Evolutionary conservation across 2,888 invertebrate genomes (phyloP), one percentile per base, ranked within the genome.

Genomic region (Pollenia angustigena): DNA sequence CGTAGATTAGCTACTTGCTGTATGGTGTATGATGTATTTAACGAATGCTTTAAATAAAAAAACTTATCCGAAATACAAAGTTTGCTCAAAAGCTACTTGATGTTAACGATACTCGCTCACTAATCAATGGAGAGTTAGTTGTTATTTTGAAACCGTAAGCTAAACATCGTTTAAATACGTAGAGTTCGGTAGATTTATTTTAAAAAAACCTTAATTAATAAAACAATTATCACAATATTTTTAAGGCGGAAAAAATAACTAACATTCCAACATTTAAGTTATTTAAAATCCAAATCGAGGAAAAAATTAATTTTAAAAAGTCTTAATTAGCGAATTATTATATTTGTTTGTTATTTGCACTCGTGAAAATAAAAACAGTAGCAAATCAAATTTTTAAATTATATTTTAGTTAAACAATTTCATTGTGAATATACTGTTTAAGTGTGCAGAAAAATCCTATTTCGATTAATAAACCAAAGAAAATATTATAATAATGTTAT

Each of bases 91-190:
- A 68, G 75, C 75, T 46, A 16, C 18, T 75, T 62, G 62, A 4
- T 48, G 10, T 69, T 50, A 48, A 56, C 62, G 16, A 44, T 75
- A 60, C 48, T 69, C 52, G 46, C 69, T 76, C 76, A 62, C 62
- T 42, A 46, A 40, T 71, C 40, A 71, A 76, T 9, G 18, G 54
- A 76, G 54, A 62, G 40, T 82, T 58, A 86, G 85, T 86, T 64
- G 75, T 64, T 75, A 82, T 82, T 79, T 71, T 71, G 54, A 82
- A 75, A 69, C 79, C 85, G 85, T 46, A 80, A 79, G 85, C 85
- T 86, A 62, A 86, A 86, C 75, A 60, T 86, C 78, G 78, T 62
- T 1, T 46, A 14, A 62, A 16, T 32, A 74, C 44, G 40, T 54
- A 54, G 66, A 82, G 79, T 82, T 82, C 82, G 82, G 82, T 86